A percentile compares a stretch with the other conserved stretches of the same genome.
Evolutionary conservation across 1,140 invertebrate species (phyloP).

Genomic region (Pentalonia nigronervosa): DNA sequence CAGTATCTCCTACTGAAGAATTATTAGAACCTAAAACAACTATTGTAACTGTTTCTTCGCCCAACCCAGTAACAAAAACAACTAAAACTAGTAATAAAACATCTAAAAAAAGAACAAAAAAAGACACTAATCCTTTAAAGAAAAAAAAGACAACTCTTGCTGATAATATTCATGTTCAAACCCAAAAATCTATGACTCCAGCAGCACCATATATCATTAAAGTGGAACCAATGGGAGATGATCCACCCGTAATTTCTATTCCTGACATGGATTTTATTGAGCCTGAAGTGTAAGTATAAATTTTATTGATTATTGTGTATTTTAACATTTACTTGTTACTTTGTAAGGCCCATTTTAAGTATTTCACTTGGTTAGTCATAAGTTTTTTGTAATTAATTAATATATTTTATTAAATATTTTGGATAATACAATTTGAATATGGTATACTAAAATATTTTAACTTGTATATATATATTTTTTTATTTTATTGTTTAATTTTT

Average conservation of each 20-base stretch:
- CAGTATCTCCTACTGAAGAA: conserved; percentile 47
- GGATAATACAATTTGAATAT: neutral
- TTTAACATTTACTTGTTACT: neutral
- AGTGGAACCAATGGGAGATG: conserved; percentile 7
- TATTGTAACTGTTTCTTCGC: neutral
- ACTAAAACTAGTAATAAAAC: neutral
- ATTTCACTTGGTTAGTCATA: neutral
- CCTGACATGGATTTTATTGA: conserved; percentile 16
- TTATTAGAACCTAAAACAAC: conserved; percentile 35
- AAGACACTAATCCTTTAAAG: neutral
- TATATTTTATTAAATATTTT: neutral
- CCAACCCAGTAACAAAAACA: neutral
- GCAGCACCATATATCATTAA: conserved; percentile 5
- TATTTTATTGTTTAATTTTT: neutral
- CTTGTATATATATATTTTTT: neutral
- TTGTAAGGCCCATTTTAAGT: neutral
- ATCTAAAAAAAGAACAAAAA: conserved; percentile 19
- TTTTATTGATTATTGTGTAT: neutral
- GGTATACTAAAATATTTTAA: neutral
- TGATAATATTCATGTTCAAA: neutral
- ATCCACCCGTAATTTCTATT: conserved; percentile 48
- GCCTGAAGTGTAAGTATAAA: conserved; percentile 41
- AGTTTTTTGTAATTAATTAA: neutral
- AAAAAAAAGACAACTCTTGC: neutral
- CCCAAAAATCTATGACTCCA: neutral